Evolutionary conservation across 2,113 vertebrate species (phyloP).

Genomic region (Conger conger): DNA sequence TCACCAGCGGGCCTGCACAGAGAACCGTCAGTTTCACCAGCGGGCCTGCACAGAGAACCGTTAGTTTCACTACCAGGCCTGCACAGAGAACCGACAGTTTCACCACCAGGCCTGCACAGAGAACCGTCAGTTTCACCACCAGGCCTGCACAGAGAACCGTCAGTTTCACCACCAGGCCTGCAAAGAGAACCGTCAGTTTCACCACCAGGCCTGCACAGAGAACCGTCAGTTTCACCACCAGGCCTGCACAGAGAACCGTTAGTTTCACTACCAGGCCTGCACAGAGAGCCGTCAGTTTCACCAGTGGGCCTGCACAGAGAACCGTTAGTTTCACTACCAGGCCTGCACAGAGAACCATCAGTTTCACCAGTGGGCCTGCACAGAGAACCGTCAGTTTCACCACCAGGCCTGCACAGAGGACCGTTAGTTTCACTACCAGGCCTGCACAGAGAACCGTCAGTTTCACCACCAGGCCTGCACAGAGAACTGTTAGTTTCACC

Average conservation of each 20-base stretch:
- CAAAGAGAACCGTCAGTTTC: not conserved
- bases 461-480: not conserved
- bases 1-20: not conserved
- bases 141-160: not conserved
- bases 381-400: not conserved
- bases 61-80: not conserved
- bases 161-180: conserved; percentile 72
- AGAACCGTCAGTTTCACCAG: not conserved
- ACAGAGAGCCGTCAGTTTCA: not conserved
- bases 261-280: not conserved
- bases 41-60: conserved; percentile 67
- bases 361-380: conserved; percentile 75
- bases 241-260: conserved; percentile 62
- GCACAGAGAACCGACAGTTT: not conserved
- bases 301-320: conserved; percentile 70
- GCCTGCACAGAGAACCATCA: not conserved
- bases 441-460: conserved; percentile 64
- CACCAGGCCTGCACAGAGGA: not conserved
- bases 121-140: not conserved
- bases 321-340: not conserved
- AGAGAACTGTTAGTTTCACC: too few species aligned
- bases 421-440: too few species aligned
- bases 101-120: conserved; percentile 70
- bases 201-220: not conserved
- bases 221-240: too few species aligned